Conservation (phyloP, 2,113 vertebrate species). For the Parus major region DNA sequence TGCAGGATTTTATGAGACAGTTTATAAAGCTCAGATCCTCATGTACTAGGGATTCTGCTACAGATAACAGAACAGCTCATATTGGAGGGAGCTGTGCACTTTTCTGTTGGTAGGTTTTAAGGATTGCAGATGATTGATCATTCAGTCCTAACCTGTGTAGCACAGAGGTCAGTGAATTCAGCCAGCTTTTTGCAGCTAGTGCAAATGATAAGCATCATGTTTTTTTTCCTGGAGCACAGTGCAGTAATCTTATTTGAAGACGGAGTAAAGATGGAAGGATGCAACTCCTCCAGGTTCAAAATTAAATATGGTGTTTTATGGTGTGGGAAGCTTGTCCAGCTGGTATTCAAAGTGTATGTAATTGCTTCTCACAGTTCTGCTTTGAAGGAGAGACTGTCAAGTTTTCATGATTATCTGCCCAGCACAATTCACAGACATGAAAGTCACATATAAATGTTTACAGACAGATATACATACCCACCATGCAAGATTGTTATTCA, state of each 20-base stretch:
- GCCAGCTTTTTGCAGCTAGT: not conserved
- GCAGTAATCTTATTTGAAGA: not conserved
- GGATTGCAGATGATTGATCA: not conserved
- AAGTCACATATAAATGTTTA: not conserved
- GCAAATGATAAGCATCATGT: not conserved
- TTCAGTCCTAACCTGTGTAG: not conserved
- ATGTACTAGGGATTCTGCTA: not conserved
- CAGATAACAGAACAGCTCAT: not conserved
- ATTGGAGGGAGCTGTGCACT: not conserved
- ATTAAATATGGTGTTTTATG: not conserved
- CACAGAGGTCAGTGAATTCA: not conserved
- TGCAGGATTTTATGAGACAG: not conserved
- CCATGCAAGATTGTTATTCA: not conserved
- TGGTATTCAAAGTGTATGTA: conserved; percentile 13
- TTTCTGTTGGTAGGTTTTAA: not conserved
- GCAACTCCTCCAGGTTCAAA: not conserved
- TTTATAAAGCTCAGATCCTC: not conserved
- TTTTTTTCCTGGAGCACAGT: not conserved
- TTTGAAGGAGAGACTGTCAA: conserved; percentile 29
- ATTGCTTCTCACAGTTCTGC: conserved; percentile 5
- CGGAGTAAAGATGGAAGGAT: not conserved
- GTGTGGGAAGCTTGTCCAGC: not conserved
- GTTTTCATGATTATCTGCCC: not conserved
- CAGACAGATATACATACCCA: not conserved
- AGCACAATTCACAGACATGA: conserved; percentile 6